Conservation (phyloP, 2,888 invertebrate genomes). For the Drosophila paracracens region DNA sequence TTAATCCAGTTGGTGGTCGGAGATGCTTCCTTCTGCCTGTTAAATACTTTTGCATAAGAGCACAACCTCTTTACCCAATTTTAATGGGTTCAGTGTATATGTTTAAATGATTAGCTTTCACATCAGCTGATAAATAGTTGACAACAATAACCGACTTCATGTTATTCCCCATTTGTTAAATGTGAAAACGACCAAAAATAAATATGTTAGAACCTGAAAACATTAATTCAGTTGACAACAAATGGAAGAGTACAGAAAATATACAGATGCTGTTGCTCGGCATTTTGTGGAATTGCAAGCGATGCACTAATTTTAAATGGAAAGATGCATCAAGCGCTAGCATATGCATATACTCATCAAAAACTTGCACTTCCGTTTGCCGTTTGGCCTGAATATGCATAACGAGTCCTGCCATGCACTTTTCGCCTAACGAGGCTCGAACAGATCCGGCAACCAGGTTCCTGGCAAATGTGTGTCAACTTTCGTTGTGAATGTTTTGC, state of each 20-base stretch:
- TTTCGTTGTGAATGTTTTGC: conserved; percentile 46
- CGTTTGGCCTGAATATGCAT: conserved; percentile 47
- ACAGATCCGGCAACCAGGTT: conserved; percentile 21
- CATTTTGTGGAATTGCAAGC: neutral
- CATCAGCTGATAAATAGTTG: neutral
- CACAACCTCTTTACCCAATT: too few species aligned
- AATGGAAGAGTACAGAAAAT: neutral
- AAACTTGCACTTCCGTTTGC: conserved; percentile 59
- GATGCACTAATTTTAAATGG: neutral
- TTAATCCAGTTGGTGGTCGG: neutral
- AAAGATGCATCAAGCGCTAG: neutral
- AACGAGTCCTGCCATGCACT: conserved; percentile 24
- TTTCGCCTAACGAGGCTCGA: conserved; percentile 49
- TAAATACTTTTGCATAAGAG: neutral
- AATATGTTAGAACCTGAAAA: neutral
- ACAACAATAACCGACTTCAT: neutral
- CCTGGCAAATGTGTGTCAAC: conserved; percentile 5
- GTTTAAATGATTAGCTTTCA: neutral
- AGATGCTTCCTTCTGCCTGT: neutral
- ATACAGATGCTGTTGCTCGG: neutral
- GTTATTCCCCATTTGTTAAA: neutral
- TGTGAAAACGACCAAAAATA: neutral
- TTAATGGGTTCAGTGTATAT: neutral
- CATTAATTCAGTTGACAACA: neutral
- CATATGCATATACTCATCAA: conserved; percentile 54